These are phyloP conservation scores for Girardinus metallicus DNA, from an alignment of 2,797 vertebrate genomes.

Conservation along the genomic window DNA sequence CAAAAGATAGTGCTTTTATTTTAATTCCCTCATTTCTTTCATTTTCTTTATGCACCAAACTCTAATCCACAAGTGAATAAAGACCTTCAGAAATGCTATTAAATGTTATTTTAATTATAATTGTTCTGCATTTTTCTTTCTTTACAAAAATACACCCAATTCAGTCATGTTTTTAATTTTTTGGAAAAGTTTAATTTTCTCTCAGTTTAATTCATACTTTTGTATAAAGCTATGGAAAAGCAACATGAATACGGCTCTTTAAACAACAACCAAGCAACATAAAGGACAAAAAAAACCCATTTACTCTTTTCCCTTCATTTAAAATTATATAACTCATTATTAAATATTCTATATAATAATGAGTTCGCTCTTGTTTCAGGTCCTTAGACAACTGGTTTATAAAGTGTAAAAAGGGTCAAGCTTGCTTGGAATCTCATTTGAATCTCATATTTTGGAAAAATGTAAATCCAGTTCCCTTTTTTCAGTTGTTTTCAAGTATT, in stretches of 20 bases:
- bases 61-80: conserved; percentile 14
- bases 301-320: neutral
- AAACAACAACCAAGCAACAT: neutral
- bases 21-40: conserved; percentile 15
- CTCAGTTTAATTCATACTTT: neutral
- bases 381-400: neutral
- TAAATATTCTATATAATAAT: neutral
- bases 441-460: neutral
- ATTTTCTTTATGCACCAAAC: conserved; percentile 32
- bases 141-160: conserved; percentile 11
- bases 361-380: neutral
- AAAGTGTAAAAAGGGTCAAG: neutral
- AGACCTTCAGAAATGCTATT: conserved; percentile 2
- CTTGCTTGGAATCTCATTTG: neutral
- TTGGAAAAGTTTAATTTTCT: neutral
- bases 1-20: conserved; percentile 45
- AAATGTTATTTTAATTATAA: conserved; percentile 16
- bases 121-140: neutral
- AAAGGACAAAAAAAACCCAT: neutral
- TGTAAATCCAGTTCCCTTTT: neutral
- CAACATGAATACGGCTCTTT: neutral
- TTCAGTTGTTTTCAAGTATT: neutral
- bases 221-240: neutral
- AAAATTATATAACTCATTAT: no score
- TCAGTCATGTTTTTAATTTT: conserved; percentile 11